A percentile compares a stretch with the other conserved stretches of the same genome.
Evolutionary conservation across 2,113 vertebrate species (phyloP).

Genomic region (Paramisgurnus dabryanus): DNA sequence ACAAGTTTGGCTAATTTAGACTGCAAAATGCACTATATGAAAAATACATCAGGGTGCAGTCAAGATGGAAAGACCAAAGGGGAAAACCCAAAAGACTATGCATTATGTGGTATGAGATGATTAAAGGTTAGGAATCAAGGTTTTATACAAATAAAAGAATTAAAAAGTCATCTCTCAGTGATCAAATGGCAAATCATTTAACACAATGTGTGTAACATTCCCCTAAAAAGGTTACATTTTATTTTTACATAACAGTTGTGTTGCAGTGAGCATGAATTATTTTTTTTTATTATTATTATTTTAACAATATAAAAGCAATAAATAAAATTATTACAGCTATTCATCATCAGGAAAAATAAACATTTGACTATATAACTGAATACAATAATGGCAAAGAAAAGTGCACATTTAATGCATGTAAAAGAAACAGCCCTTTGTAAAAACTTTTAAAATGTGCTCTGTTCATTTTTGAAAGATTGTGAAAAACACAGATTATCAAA

Average conservation of each 20-base stretch:
- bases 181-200: neutral
- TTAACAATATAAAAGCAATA: neutral
- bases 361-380: neutral
- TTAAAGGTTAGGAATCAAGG: constrained; percentile 12
- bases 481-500: neutral
- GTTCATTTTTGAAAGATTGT: neutral
- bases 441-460: neutral
- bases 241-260: neutral
- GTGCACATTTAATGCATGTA: too few relatives aligned
- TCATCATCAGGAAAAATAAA: neutral
- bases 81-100: constrained; percentile 17
- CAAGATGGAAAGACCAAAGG: neutral
- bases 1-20: neutral
- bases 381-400: too few relatives aligned
- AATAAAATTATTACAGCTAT: neutral
- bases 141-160: constrained; percentile 19
- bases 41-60: neutral
- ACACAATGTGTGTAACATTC: neutral
- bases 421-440: neutral
- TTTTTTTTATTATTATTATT: neutral
- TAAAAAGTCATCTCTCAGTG: neutral
- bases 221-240: neutral
- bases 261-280: neutral
- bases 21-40: neutral
- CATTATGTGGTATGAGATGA: constrained; percentile 24